phyloP scores from a whole-genome alignment of 2,113 vertebrate genomes.

The Sphyrna mokarran region DNA sequence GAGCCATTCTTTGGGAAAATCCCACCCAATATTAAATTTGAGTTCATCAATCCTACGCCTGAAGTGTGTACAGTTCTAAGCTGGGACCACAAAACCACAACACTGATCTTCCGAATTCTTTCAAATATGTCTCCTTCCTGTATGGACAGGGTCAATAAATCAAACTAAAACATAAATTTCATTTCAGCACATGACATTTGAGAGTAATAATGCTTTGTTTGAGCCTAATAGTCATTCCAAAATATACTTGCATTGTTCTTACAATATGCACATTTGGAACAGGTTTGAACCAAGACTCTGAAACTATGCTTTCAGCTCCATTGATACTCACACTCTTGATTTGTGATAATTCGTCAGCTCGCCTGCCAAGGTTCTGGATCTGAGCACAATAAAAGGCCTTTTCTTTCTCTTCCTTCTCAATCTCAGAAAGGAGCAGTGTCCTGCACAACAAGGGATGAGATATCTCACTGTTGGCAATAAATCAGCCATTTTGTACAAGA shows the following conservation, averaged over 20 bases:
- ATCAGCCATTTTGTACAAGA: background rate
- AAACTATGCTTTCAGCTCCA: too few species aligned
- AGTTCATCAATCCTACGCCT: background rate
- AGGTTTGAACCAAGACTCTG: background rate
- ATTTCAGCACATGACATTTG: background rate
- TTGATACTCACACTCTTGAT: slow-evolving; percentile 73
- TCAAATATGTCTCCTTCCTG: background rate
- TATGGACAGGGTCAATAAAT: background rate
- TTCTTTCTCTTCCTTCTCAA: slow-evolving; percentile 90
- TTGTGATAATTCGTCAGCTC: slow-evolving; percentile 77
- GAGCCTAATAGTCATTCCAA: background rate
- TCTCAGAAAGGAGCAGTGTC: slow-evolving; percentile 78
- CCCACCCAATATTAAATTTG: background rate
- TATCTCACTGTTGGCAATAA: background rate
- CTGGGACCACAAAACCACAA: background rate
- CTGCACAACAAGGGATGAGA: slow-evolving; percentile 46
- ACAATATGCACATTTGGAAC: background rate
- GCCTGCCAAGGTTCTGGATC: slow-evolving; percentile 80
- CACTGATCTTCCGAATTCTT: background rate
- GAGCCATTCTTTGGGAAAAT: too few species aligned
- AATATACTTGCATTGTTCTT: background rate
- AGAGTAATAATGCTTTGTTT: background rate
- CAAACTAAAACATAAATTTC: background rate
- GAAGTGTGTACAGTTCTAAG: background rate
- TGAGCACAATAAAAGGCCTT: slow-evolving; percentile 85